A percentile compares a stretch with the other conserved stretches of the same genome.
Conservation (phyloP, 1,140 invertebrate species). For the Scaptomyza pallida region DNA sequence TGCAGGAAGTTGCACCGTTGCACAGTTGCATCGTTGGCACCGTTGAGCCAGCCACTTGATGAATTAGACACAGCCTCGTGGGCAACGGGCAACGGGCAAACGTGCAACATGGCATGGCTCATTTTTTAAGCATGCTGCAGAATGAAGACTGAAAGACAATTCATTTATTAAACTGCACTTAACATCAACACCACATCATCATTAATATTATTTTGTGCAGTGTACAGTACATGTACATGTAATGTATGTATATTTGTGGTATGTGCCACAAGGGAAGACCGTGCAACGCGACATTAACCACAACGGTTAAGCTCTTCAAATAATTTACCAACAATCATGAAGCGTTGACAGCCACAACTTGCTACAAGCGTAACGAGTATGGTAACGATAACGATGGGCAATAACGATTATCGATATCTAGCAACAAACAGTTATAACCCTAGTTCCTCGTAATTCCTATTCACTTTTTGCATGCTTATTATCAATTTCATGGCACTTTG, state of each 20-base stretch:
- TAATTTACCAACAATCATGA: conserved; percentile 15
- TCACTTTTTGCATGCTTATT: too few relatives aligned
- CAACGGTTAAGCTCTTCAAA: conserved; percentile 5
- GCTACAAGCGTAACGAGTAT: too few relatives aligned
- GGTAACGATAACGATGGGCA: too few relatives aligned
- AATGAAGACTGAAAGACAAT: conserved; percentile 57
- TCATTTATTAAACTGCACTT: conserved; percentile 83
- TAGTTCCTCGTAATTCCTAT: too few relatives aligned
- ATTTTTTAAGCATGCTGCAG: conserved; percentile 42
- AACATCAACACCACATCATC: conserved; percentile 83
- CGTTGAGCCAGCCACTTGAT: conserved; percentile 57
- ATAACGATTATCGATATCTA: too few relatives aligned
- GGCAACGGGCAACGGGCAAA: conserved; percentile 46
- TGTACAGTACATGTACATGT: too few relatives aligned
- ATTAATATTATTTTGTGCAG: conserved; percentile 59
- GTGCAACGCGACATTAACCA: conserved; percentile 28
- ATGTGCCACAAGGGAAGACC: conserved; percentile 13
- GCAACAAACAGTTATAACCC: too few relatives aligned
- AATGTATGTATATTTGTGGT: too few relatives aligned
- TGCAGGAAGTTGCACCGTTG: conserved; percentile 58
- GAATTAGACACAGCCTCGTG: conserved; percentile 60
- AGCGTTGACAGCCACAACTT: conserved; percentile 10
- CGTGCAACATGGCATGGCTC: conserved; percentile 34
- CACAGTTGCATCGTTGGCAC: conserved; percentile 14
- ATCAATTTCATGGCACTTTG: too few relatives aligned